Conservation (phyloP, 2,797 vertebrate species). For the Labroides dimidiatus region DNA sequence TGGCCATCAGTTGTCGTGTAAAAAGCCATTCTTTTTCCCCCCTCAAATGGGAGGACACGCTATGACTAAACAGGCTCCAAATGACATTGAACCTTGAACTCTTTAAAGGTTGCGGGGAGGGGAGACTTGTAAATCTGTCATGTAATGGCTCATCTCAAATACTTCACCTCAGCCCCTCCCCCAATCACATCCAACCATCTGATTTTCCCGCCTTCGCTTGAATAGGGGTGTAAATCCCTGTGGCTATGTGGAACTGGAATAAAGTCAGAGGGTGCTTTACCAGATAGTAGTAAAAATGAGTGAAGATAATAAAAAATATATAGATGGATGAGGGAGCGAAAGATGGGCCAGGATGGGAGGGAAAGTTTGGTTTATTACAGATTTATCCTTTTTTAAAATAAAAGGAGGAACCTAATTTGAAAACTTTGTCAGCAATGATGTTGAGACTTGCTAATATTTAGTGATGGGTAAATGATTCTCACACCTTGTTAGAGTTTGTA, state of each 20-base stretch:
- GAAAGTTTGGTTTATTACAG: slow-evolving; percentile 1
- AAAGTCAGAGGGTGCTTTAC: slow-evolving; percentile 68
- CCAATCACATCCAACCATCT: slow-evolving; percentile 32
- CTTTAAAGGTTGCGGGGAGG: slow-evolving; percentile 56
- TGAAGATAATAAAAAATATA: slow-evolving; percentile 65
- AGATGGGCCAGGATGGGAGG: slow-evolving; percentile 10
- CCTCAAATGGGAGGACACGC: slow-evolving; percentile 32
- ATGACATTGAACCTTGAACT: slow-evolving; percentile 78
- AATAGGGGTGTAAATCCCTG: slow-evolving; percentile 75
- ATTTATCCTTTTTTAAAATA: no score
- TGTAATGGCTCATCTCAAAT: slow-evolving; percentile 70
- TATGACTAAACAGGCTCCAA: slow-evolving; percentile 60
- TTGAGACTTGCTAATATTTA: no score
- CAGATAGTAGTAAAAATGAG: slow-evolving; percentile 71
- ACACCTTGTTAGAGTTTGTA: no score
- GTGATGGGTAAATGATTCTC: no score
- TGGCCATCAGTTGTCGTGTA: slow-evolving; percentile 39
- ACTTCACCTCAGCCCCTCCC: slow-evolving; percentile 10
- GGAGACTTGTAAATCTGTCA: slow-evolving; percentile 74
- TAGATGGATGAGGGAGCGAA: slow-evolving; percentile 45
- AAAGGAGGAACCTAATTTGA: no score
- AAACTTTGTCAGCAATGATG: no score
- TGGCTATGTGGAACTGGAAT: slow-evolving; percentile 65
- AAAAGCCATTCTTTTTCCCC: slow-evolving; percentile 34
- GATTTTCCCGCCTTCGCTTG: slow-evolving; percentile 39